Percentiles rank a stretch among this genome's conserved stretches.
Conservation (phyloP, 2,888 invertebrate genomes). For the Drosophila putrida region DNA sequence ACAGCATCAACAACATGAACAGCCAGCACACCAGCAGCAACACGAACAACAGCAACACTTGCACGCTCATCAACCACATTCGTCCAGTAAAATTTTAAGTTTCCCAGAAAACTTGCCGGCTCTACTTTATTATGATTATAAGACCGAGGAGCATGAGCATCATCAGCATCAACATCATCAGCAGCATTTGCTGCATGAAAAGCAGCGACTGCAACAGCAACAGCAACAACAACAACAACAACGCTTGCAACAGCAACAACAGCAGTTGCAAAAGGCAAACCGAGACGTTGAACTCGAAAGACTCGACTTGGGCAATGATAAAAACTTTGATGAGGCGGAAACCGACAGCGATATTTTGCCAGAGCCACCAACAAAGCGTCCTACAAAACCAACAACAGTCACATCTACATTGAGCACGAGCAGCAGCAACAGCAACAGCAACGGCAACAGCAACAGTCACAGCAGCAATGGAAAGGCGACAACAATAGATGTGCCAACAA, state of each 20-base stretch:
- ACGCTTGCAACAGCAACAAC: slow-evolving; percentile 29
- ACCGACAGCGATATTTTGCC: slow-evolving; percentile 83
- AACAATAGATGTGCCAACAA: slow-evolving; percentile 50
- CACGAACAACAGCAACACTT: slow-evolving; percentile 51
- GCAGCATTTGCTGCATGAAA: slow-evolving; percentile 81
- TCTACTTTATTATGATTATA: slow-evolving; percentile 84
- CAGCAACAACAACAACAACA: slow-evolving; percentile 54
- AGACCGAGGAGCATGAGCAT: slow-evolving; percentile 84
- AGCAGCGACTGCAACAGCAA: slow-evolving; percentile 65
- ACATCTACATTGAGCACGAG: slow-evolving; percentile 36
- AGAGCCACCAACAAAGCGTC: slow-evolving; percentile 82
- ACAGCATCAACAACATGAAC: slow-evolving; percentile 50
- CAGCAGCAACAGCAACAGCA: slow-evolving; percentile 23
- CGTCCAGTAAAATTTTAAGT: slow-evolving; percentile 82
- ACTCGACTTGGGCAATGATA: slow-evolving; percentile 66
- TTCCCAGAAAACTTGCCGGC: slow-evolving; percentile 84
- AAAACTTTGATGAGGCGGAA: slow-evolving; percentile 76
- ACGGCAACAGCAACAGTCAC: slow-evolving; percentile 18
- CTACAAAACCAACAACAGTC: slow-evolving; percentile 53
- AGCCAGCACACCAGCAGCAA: slow-evolving; percentile 42
- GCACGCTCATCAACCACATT: slow-evolving; percentile 58
- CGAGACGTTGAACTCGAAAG: slow-evolving; percentile 47
- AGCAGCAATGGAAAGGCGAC: slow-evolving; percentile 16
- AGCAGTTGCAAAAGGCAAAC: slow-evolving; percentile 46
- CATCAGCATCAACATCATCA: slow-evolving; percentile 83